Evolutionary conservation across 1,140 invertebrate species (phyloP).

Genomic region (Achroia grisella): DNA sequence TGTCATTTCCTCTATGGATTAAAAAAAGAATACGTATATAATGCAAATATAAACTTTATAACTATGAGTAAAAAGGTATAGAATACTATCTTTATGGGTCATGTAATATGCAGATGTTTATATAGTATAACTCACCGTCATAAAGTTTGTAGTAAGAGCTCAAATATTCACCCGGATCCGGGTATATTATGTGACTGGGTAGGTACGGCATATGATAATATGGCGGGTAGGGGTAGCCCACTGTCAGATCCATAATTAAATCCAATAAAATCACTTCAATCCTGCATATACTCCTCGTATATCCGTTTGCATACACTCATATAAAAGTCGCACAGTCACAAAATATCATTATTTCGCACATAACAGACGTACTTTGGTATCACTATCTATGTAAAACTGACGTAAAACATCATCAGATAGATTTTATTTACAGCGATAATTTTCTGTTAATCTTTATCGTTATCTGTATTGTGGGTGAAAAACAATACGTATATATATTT

Average conservation of each 20-base stretch:
- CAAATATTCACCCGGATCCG: slow-evolving; percentile 36
- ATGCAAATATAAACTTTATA: too few species aligned
- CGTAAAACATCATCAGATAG: background rate
- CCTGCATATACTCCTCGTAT: slow-evolving; percentile 2
- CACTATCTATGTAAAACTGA: background rate
- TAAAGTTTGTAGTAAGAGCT: slow-evolving; percentile 48
- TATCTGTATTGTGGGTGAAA: background rate
- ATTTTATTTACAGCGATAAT: background rate
- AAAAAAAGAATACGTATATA: too few species aligned
- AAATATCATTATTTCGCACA: background rate
- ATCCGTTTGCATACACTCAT: background rate
- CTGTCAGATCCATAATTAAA: slow-evolving; percentile 43
- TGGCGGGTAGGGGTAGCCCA: slow-evolving; percentile 29
- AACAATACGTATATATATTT: background rate
- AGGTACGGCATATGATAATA: slow-evolving; percentile 42
- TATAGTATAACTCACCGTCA: slow-evolving; percentile 41
- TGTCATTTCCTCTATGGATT: too few species aligned
- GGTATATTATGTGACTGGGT: slow-evolving; percentile 27
- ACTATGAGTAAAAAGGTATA: too few species aligned
- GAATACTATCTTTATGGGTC: too few species aligned
- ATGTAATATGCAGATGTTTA: too few species aligned
- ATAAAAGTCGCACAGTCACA: background rate
- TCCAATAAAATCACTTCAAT: slow-evolving; percentile 22
- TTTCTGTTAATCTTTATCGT: slow-evolving; percentile 2
- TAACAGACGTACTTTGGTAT: background rate